Evolutionary conservation across 2,797 vertebrate species (phyloP), one percentile per base, ranked within the genome.

Genomic region (Poecilia wingei): DNA sequence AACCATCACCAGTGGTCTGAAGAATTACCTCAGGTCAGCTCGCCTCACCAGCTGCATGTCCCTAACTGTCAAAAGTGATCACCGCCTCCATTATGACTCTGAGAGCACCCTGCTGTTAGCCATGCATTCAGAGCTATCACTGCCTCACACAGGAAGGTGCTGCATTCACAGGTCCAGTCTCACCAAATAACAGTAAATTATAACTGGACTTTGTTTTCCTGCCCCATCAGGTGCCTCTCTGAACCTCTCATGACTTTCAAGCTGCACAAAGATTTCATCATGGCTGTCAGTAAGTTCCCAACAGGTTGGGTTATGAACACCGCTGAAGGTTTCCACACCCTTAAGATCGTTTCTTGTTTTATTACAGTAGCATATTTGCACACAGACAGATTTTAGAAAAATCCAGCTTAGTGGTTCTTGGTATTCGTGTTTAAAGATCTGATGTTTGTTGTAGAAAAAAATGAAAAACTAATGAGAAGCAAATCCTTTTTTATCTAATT

Each of bases 11-110:
- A 99, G 98, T 0, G 98, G 97, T 75, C 94, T 99, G 83, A 99
- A 99, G 95, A 99, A 98, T 96, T 99, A 99, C 96, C 97, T 99
- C 96, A 98, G 98, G 98, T 99, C 91, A 95, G 95, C 88, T 57
- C 53, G 92, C 82, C 92, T 84, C 61, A 12, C 53, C 13, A 71
- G 76, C 83, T 83, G 71, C 57, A 49, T 77, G 70, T 87, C 85
- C 79, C 78, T 66, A 74, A 74, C 89, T 84, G 84, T 86, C 83
- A 84, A 74, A 80, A 90, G 68, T 86, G 83, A 86, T 88, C 79
- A 87, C 88, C 90, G 84, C 78, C 79, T 82, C 85, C 88, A 78
- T 91, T 88, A 90, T 90, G 83, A 72, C 68, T 90, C 41, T 85
- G 45, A 91, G 88, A 74, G 71, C 82, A 85, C 51, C 59, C 75